A percentile compares a stretch with the other conserved stretches of the same genome.
Evolutionary conservation across 2,797 vertebrate species (phyloP).

Genomic region (Micromesistius poutassou): DNA sequence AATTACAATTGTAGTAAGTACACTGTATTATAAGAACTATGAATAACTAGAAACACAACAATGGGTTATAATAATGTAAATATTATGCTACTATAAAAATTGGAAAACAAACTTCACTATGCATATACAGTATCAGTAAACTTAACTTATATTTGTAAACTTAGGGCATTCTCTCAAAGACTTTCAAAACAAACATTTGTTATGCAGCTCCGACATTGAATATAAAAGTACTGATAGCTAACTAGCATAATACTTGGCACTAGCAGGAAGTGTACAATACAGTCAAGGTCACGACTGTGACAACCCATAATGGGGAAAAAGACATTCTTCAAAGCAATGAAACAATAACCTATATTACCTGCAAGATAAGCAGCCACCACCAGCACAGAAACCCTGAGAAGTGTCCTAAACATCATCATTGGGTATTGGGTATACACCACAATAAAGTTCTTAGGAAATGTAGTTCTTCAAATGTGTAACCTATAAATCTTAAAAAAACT

Average conservation of each 20-base stretch:
- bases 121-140: not conserved
- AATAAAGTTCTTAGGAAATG: not conserved
- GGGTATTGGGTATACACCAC: not conserved
- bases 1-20: not conserved
- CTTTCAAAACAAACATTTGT: not conserved
- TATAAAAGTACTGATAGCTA: not conserved
- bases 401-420: not conserved
- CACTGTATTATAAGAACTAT: not conserved
- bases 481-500: not conserved
- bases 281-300: not conserved
- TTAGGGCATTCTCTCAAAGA: not conserved
- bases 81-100: not conserved
- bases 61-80: not conserved
- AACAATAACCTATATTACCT: conserved; percentile 43
- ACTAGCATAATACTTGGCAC: not conserved
- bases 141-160: not conserved
- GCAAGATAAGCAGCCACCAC: conserved; percentile 27
- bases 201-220: not conserved
- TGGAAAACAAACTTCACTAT: not conserved
- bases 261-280: not conserved
- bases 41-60: conserved; percentile 1
- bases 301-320: not conserved
- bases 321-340: not conserved
- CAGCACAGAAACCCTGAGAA: conserved; percentile 24
- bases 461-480: not conserved